Evolutionary conservation across 1,140 invertebrate species (phyloP), one percentile per base, ranked within the genome.

Genomic region (Neodiprion pinetum): DNA sequence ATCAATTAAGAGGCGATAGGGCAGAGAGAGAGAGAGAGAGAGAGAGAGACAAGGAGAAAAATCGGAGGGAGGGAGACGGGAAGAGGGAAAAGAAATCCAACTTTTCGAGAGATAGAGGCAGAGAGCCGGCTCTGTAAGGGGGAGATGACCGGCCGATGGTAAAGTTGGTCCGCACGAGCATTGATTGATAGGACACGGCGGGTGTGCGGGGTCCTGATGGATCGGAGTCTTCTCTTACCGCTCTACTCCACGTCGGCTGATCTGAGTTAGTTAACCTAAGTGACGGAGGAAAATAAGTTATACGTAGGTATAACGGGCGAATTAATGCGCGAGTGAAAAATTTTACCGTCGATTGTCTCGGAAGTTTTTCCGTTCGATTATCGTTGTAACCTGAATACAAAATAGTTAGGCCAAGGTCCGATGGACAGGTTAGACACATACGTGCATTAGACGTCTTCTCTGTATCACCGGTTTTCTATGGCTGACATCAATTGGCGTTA

Each of bases 131-230:
- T 5, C 1, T 40, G 5, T 5, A 40, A 5, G 53, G n/a, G 53
- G 50, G 50, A 53, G 53, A 61, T 61, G 53, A 61, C 53, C 53
- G 53, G 53, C 11, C n/a, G n/a, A 17, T 17, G 53, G 53, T 61
- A 61, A 61, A 61, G 53, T 61, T 61, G 53, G 53, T 61, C 8
- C 53, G 28, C 5, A 61, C 53, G 53, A 61, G 53, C 53, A 61
- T 61, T 61, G 53, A 61, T 61, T 61, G 53, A 61, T 61, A 61
- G 53, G 53, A 61, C 53, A 17, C 53, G 53, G n/a, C 53, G 53
- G 53, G 53, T 10, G 53, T 61, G 53, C 53, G 53, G 11, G 53
- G 11, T 61, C 53, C 53, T 61, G 53, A 61, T 61, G 53, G 53
- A 61, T 61, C 53, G 53, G 53, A 61, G n/a, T 61, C 53, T 61